phyloP scores from a whole-genome alignment of 2,113 vertebrate species.

The Microcebus tavaratra region DNA sequence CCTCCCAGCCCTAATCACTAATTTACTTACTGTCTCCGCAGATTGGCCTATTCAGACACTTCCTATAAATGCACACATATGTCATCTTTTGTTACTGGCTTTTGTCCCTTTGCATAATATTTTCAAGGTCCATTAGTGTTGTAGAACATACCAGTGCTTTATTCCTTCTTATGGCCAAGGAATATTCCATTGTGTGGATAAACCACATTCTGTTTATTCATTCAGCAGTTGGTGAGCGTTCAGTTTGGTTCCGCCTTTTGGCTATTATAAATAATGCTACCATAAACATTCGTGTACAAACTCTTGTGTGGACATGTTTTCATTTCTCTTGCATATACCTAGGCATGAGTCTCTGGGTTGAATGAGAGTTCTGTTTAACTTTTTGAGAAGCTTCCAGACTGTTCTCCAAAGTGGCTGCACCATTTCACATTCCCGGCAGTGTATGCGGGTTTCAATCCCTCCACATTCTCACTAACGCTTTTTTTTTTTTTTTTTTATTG shows the following conservation, averaged over 20 bases:
- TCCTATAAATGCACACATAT: neutral
- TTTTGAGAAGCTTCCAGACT: neutral
- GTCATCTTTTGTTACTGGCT: neutral
- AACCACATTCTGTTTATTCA: neutral
- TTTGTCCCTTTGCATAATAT: neutral
- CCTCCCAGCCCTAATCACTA: neutral
- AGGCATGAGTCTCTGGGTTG: neutral
- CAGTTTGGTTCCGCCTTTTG: neutral
- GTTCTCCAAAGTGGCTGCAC: neutral
- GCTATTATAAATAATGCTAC: neutral
- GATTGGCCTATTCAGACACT: neutral
- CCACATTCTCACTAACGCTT: neutral
- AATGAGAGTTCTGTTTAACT: neutral
- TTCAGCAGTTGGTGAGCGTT: neutral
- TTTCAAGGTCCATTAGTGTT: neutral
- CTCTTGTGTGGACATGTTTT: neutral
- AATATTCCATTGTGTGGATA: neutral
- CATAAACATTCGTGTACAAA: neutral
- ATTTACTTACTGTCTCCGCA: neutral
- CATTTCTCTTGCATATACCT: neutral
- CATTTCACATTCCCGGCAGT: neutral
- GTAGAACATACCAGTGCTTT: neutral
- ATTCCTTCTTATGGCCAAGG: neutral
- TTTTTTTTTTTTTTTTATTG: neutral
- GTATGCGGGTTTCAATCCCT: neutral